Evolutionary conservation across 37 sponge, comb jelly and placozoan species (phyloP).

Genomic region (Chondrilla cf. caribensis): DNA sequence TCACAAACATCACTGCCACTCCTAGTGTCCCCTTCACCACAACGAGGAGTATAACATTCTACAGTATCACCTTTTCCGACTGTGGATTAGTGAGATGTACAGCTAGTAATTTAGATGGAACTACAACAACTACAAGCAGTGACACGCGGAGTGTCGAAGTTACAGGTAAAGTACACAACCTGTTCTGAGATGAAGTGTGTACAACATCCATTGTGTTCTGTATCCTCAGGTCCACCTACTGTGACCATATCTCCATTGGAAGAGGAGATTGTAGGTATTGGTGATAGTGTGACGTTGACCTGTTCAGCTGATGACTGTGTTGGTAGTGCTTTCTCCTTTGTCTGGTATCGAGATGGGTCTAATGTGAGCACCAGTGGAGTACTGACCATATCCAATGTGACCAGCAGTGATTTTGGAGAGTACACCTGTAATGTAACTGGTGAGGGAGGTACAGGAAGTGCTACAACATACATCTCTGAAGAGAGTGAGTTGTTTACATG

Average conservation of each 20-base stretch:
- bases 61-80: not conserved
- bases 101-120: not conserved
- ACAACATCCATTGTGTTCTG: not conserved
- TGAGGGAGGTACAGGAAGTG: not conserved
- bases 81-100: constrained; percentile 21
- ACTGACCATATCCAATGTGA: not conserved
- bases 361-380: not conserved
- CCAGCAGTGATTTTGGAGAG: constrained; percentile 12
- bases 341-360: not conserved
- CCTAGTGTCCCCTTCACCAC: not conserved
- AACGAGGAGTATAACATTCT: constrained; percentile 10
- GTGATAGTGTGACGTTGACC: not conserved
- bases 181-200: not conserved
- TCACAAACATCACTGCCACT: not conserved
- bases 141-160: constrained; percentile 2
- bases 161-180: not conserved
- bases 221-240: not conserved
- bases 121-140: not conserved
- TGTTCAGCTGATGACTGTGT: constrained; percentile 6
- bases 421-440: constrained; percentile 29
- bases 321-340: not conserved
- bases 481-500: not conserved
- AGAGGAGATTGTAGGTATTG: not conserved
- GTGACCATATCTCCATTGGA: not conserved
- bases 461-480: not conserved